These are phyloP conservation scores for Hirundichthys speculiger DNA, from an alignment of 2,113 vertebrate genomes.

Conservation along the genomic window DNA sequence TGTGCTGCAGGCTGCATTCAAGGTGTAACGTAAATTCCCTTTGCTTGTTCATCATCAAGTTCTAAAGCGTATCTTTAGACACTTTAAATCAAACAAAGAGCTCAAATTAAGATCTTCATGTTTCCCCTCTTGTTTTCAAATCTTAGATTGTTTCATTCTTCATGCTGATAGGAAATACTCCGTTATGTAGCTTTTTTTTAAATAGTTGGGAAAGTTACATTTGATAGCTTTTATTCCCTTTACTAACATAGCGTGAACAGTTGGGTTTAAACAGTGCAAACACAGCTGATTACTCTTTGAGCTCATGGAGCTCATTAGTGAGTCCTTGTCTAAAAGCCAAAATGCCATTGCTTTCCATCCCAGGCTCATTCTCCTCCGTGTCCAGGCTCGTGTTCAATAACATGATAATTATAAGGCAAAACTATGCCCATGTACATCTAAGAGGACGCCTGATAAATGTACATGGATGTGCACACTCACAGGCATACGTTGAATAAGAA, in stretches of 20 bases:
- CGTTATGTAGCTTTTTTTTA: no score
- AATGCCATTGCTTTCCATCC: constrained; percentile 25
- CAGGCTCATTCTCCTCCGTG: not conserved
- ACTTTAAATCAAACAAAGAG: no score
- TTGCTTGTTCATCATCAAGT: no score
- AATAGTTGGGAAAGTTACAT: no score
- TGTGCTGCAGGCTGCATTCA: no score
- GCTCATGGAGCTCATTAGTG: constrained; percentile 3
- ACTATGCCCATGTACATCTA: constrained; percentile 6
- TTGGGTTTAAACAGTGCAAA: not conserved
- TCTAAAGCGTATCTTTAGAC: no score
- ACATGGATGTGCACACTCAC: not conserved
- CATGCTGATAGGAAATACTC: no score
- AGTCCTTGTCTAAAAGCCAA: constrained; percentile 22
- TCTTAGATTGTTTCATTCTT: no score
- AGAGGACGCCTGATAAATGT: constrained; percentile 5
- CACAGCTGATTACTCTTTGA: not conserved
- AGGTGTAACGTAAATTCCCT: no score
- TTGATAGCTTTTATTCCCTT: no score
- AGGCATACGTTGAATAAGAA: constrained; percentile 40
- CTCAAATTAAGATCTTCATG: no score
- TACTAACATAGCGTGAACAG: not conserved
- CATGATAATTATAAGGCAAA: constrained; percentile 16
- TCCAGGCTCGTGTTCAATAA: constrained; percentile 35
- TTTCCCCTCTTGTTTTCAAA: no score